Base-by-base conservation (phyloP, 2,888 invertebrate genomes). In the Plusia festucae region DNA sequence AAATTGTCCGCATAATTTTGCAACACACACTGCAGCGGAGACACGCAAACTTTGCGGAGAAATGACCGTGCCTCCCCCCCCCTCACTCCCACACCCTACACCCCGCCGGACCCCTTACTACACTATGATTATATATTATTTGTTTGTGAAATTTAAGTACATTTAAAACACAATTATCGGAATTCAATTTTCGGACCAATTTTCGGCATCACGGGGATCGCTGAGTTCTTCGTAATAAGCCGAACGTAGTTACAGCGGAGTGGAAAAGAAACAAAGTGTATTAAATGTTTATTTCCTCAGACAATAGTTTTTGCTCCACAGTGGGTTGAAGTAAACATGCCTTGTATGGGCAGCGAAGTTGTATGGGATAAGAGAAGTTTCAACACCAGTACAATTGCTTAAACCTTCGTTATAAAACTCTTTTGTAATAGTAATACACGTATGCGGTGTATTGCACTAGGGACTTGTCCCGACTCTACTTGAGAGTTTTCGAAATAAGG, bases 121-220 rank as follows among this genome's bases (percentile, higher is more conserved):
- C 64, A 54, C 61, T 60, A 65, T 32, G 51, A 61, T 75, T 53
- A 62, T 65, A 52, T 64, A 55, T 68, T 63, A 30, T 73, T 55
- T 52, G 58, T 69, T 74, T 54, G 56, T 60, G 51, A 30, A 16
- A 56, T 46, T 60, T 67, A 64, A 22, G 32, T 63, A 53, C 67
- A 64, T 60, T 65, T n/a, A 59, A 60, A 69, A 74, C 56, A 60
- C 65, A 69, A 73, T 69, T 81, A 81, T 81, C 60, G 74, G 74
- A 80, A 77, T 77, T 74, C 65, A 76, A 70, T 78, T 78, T 78
- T 60, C 53, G 13, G 51, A 46, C 51, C 66, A 55, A 73, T 68
- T 70, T 53, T 62, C 56, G 52, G 20, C 46, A 44, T 54, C 63
- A 34, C 18, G 46, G 60, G 54, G 58, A 59, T 61, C 53, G 58